Conservation (phyloP, 2,888 invertebrate species). For the Argyra leucocephala region DNA sequence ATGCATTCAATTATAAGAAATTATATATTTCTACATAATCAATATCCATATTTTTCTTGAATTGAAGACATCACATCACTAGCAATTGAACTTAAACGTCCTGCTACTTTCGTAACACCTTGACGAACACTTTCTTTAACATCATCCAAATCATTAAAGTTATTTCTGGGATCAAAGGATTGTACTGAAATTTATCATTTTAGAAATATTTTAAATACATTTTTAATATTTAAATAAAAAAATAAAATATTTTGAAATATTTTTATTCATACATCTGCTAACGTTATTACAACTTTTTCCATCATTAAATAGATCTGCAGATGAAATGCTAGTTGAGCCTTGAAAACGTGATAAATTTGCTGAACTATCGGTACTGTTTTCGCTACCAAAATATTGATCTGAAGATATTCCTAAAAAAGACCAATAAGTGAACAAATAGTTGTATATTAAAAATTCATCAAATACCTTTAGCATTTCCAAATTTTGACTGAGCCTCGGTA, state of each 20-base stretch:
- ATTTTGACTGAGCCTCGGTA: slow-evolving; percentile 86
- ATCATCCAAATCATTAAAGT: slow-evolving; percentile 80
- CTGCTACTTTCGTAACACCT: slow-evolving; percentile 95
- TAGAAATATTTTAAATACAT: slow-evolving; percentile 9
- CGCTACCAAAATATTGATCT: slow-evolving; percentile 86
- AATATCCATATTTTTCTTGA: slow-evolving; percentile 68
- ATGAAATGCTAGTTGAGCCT: slow-evolving; percentile 90
- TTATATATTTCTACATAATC: slow-evolving; percentile 34
- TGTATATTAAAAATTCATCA: background rate
- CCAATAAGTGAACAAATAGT: no score
- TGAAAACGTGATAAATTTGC: slow-evolving; percentile 67
- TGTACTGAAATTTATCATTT: slow-evolving; percentile 9
- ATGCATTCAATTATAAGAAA: no score
- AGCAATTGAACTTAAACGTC: slow-evolving; percentile 87
- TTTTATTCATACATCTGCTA: slow-evolving; percentile 1
- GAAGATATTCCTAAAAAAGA: slow-evolving; percentile 63
- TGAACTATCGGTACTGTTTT: slow-evolving; percentile 46
- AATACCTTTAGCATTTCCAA: slow-evolving; percentile 86
- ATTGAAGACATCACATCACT: slow-evolving; percentile 88
- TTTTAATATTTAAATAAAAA: no score
- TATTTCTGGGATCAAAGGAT: slow-evolving; percentile 35
- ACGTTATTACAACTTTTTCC: slow-evolving; percentile 30
- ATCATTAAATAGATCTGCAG: slow-evolving; percentile 85
- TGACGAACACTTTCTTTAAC: slow-evolving; percentile 94
- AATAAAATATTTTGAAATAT: background rate